A percentile compares a stretch with the other conserved stretches of the same genome.
These are phyloP conservation scores for Xiphophorus birchmanni DNA, from an alignment of 2,797 vertebrate genomes.

Conservation along the genomic window DNA sequence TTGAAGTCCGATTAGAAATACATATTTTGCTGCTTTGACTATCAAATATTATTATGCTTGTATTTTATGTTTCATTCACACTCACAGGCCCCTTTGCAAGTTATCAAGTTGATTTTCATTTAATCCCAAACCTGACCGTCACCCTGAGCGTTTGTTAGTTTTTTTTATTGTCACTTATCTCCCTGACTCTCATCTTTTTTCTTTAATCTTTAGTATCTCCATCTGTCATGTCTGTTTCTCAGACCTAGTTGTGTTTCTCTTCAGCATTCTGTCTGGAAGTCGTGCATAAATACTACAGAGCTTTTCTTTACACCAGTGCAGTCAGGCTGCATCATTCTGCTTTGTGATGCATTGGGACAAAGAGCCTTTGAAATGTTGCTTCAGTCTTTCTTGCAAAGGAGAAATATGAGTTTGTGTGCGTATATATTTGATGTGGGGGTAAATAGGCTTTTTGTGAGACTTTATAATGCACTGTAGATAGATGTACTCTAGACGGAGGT, in stretches of 20 bases:
- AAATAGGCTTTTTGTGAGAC: conserved; percentile 57
- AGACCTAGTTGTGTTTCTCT: conserved; percentile 55
- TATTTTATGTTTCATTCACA: not conserved
- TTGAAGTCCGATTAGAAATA: not conserved
- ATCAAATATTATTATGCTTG: not conserved
- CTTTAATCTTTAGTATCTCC: conserved; percentile 50
- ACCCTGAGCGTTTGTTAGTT: conserved; percentile 21
- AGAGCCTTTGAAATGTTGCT: conserved; percentile 68
- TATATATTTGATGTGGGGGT: conserved; percentile 19
- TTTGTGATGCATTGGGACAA: conserved; percentile 65
- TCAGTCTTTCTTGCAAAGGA: conserved; percentile 46
- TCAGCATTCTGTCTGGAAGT: conserved; percentile 59
- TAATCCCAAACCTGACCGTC: conserved; percentile 34
- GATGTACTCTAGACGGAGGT: conserved; percentile 35
- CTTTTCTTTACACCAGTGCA: conserved; percentile 51
- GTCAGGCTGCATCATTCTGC: conserved; percentile 56
- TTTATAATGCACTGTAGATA: conserved; percentile 41
- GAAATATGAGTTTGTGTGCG: conserved; percentile 52
- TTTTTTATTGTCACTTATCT: conserved; percentile 25
- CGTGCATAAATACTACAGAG: conserved; percentile 51
- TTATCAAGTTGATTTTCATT: conserved; percentile 21
- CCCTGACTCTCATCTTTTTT: conserved; percentile 41
- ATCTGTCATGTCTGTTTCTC: conserved; percentile 65
- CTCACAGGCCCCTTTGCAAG: conserved; percentile 9
- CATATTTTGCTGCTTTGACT: not conserved